phyloP scores from a whole-genome alignment of 2,113 vertebrate species.

The Mesitornis unicolor region DNA sequence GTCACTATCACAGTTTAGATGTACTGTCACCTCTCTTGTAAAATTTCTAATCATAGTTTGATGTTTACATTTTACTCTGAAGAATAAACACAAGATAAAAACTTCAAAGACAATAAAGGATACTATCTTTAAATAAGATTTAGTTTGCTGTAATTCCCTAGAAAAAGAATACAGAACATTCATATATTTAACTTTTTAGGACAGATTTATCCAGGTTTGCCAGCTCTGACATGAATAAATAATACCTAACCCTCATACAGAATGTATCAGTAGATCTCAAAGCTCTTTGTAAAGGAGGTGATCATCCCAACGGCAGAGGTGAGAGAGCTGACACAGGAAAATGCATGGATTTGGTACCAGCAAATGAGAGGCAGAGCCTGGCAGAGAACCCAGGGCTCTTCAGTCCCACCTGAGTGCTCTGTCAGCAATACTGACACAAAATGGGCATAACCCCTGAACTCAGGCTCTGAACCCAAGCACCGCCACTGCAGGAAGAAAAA shows the following conservation, averaged over 20 bases:
- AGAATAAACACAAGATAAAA: neutral
- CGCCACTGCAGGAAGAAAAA: neutral
- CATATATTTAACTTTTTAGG: neutral
- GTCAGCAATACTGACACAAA: neutral
- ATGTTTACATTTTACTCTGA: constrained; percentile 8
- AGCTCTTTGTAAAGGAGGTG: neutral
- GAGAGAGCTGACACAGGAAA: neutral
- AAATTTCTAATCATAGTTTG: neutral
- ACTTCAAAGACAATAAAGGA: neutral
- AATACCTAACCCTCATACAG: neutral
- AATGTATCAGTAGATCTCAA: neutral
- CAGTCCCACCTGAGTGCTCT: neutral
- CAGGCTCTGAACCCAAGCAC: neutral
- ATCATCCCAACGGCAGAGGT: neutral
- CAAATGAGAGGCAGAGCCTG: neutral
- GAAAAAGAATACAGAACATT: neutral
- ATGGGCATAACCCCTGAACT: neutral
- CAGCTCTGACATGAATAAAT: neutral
- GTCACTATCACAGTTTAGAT: neutral
- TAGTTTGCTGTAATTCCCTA: neutral
- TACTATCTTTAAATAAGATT: neutral
- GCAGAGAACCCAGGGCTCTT: neutral
- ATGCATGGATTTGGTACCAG: neutral
- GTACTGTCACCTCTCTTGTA: neutral
- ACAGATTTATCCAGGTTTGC: neutral